Evolutionary conservation across 2,797 vertebrate species (phyloP).

Genomic region (Setipinna tenuifilis): DNA sequence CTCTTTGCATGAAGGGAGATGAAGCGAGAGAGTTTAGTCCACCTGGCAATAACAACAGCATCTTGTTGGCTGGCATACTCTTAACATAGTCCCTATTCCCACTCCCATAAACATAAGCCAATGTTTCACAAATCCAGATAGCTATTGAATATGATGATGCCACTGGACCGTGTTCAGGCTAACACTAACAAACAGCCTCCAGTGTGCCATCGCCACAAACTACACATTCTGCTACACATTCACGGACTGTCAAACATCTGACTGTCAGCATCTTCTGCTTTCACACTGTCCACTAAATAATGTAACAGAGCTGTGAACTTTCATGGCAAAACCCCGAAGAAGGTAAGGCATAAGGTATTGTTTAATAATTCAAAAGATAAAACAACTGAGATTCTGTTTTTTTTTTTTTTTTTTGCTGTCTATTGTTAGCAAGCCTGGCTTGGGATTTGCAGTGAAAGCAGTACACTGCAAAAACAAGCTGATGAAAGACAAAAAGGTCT

Average conservation of each 20-base stretch:
- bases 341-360: conserved; percentile 35
- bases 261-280: conserved; percentile 32
- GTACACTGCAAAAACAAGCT: conserved; percentile 35
- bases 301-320: conserved; percentile 37
- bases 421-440: conserved; percentile 43
- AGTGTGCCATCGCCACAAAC: not conserved
- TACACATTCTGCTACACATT: conserved; percentile 9
- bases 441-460: conserved; percentile 50
- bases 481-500: conserved; percentile 41
- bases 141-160: not conserved
- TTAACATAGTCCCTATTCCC: not conserved
- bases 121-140: not conserved
- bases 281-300: conserved; percentile 44
- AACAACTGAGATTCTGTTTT: not conserved
- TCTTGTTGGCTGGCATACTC: not conserved
- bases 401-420: conserved; percentile 27
- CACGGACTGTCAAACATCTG: not conserved
- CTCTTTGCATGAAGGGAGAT: too few relatives aligned
- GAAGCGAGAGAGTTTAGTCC: too few relatives aligned
- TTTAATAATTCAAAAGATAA: conserved; percentile 47
- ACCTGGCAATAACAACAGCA: not conserved
- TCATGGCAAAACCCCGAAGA: not conserved
- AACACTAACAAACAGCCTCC: not conserved
- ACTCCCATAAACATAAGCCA: not conserved
- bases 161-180: not conserved